phyloP scores from a whole-genome alignment of 2,113 vertebrate species.

The Cryptotis parvus region DNA sequence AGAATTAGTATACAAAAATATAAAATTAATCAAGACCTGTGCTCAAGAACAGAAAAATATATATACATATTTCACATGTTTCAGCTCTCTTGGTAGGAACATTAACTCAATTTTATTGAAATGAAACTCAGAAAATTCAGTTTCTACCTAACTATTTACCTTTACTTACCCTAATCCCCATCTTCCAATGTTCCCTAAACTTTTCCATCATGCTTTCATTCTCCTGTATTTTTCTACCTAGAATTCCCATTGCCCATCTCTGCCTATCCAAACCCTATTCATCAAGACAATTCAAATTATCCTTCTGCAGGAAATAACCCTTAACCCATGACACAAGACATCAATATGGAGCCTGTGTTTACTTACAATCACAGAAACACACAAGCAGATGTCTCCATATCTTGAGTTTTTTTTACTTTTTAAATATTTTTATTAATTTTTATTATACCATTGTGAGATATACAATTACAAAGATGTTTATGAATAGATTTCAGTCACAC shows the following conservation, averaged over 20 bases:
- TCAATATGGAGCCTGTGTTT: background rate
- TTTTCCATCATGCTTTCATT: slow-evolving; percentile 18
- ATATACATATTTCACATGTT: background rate
- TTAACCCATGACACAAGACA: background rate
- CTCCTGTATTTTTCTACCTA: slow-evolving; percentile 9
- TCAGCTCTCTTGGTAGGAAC: background rate
- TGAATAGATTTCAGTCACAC: too few species aligned
- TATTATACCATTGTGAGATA: too few species aligned
- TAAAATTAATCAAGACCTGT: slow-evolving; percentile 18
- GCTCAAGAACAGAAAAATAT: slow-evolving; percentile 35
- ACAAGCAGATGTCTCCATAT: too few species aligned
- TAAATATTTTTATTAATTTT: too few species aligned
- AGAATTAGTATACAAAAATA: slow-evolving; percentile 47
- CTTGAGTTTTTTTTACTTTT: too few species aligned
- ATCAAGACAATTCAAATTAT: slow-evolving; percentile 10
- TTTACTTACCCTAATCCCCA: background rate
- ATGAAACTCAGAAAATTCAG: background rate
- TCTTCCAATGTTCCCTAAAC: slow-evolving; percentile 23
- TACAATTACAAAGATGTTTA: too few species aligned
- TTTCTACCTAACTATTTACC: slow-evolving; percentile 19
- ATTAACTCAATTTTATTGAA: background rate
- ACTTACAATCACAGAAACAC: slow-evolving; percentile 8
- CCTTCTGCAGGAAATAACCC: slow-evolving; percentile 14
- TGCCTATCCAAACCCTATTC: slow-evolving; percentile 12
- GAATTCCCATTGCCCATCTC: background rate